Base-by-base conservation (phyloP, 2,113 vertebrate genomes). In the Clarias gariepinus region DNA sequence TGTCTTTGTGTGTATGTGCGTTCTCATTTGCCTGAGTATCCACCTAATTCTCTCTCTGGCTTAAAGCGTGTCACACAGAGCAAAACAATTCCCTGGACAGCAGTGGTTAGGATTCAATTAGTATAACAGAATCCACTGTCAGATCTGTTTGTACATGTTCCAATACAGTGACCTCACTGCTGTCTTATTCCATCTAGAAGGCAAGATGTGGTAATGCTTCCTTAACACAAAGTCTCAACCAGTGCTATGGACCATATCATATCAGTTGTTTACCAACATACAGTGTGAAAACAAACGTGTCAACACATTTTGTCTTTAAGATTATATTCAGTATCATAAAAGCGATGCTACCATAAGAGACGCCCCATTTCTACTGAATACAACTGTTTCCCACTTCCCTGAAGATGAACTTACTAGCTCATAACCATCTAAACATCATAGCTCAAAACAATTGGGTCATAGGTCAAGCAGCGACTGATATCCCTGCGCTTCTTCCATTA, bases 1-100 rank as follows among this genome's bases (percentile, higher is more conserved):
- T 79, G 21, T 61, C 25, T 73, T 71, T 86, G 84, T 89, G 77
- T 81, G 86, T 6, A 11, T 74, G 81, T 74, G 85, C 28, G 61
- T 73, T 28, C 52, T 11, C 28, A 79, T 33, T 16, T 3, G 28
- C 28, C 30, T 12, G 21, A 58, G 18, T 66, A n/a, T 84, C 61
- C 41, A 80, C 57, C 64, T 73, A 47, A 57, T 52, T 87, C 82
- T 84, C 78, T n/a, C 85, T 28, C 77, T 60, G 68, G 79, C 55
- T 36, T n/a, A 36, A 64, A 55, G 23, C 86, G 36, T 76, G 69
- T 77, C 58, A 83, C 69, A 76, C 58, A 33, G 28, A 82, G 64
- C 63, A 41, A 53, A 73, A 86, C 57, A 57, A 19, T 55, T 89
- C 61, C 79, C 69, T 77, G 60, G 68, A 52, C 57, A 80, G 63